These are phyloP conservation scores for Blera fallax DNA, from an alignment of 2,888 invertebrate genomes.

Conservation along the genomic window DNA sequence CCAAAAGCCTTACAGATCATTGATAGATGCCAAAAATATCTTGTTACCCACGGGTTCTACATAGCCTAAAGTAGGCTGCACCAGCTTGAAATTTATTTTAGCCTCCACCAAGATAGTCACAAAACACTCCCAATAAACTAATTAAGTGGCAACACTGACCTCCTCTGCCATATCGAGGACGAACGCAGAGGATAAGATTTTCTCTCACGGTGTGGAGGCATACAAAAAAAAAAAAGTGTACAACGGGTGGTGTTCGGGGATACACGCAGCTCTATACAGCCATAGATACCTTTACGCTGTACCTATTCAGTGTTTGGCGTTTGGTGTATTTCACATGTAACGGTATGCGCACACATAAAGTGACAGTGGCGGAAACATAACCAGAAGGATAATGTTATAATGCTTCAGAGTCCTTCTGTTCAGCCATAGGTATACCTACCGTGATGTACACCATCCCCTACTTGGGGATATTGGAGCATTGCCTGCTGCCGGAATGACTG, in stretches of 20 bases:
- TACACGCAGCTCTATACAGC: constrained; percentile 21
- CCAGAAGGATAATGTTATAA: constrained; percentile 82
- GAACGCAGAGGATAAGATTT: constrained; percentile 43
- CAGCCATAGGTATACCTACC: constrained; percentile 23
- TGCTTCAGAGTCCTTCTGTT: constrained; percentile 78
- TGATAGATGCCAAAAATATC: too few relatives aligned
- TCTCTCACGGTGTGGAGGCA: constrained; percentile 42
- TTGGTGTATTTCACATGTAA: constrained; percentile 62
- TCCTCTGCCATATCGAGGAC: neutral
- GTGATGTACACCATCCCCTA: neutral
- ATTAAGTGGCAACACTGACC: constrained; percentile 29
- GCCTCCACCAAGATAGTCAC: too few relatives aligned
- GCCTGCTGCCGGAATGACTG: constrained; percentile 4
- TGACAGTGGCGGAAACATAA: constrained; percentile 81
- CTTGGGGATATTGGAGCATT: neutral
- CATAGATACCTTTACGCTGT: constrained; percentile 28
- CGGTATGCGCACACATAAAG: constrained; percentile 70
- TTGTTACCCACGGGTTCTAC: too few relatives aligned
- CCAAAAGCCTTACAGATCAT: too few relatives aligned
- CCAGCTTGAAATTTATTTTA: too few relatives aligned
- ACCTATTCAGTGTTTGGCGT: constrained; percentile 39
- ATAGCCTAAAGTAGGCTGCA: too few relatives aligned
- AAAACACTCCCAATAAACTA: neutral
- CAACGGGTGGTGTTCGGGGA: constrained; percentile 37
- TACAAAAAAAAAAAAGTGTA: constrained; percentile 6